Base-by-base conservation (phyloP, 2,797 vertebrate species). In the Sciurus vulgaris region DNA sequence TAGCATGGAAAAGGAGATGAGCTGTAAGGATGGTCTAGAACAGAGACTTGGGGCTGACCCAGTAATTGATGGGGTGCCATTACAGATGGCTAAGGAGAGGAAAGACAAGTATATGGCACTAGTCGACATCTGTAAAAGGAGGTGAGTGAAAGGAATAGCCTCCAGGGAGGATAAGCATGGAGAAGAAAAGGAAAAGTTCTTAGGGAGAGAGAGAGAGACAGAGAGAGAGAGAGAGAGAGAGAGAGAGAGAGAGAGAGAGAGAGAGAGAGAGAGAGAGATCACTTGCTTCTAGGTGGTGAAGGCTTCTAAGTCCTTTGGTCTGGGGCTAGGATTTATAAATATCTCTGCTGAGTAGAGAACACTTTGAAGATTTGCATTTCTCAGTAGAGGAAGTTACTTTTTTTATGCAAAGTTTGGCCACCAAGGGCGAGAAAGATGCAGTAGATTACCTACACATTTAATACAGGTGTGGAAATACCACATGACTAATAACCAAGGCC, bases 331-430 rank as follows among this genome's bases (percentile, higher is more conserved):
- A 13, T 84, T 93, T 89, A 63, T 56, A 41, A 72, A 49, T 89
- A 38, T 89, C 70, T 78, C 41, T 93, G 2, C 33, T 81, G 6
- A 24, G 69, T 17, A 65, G n/a, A 78, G 87, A 82, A 65, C 47
- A 26, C 8, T 41, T 87, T 85, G 11, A 81, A 35, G 24, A n/a
- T 70, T 82, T 87, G 47, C 44, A 67, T 77, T 94, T 96, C 74
- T 96, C 7, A 51, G 14, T 12, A 86, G 13, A 28, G 78, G 49
- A 76, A 81, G 41, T 79, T 91, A 61, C 70, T 84, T 38, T 67
- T 77, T 33, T 49, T 83, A 44, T 35, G 30, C 44, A 79, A 91
- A 94, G 18, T 38, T 61, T 86, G 51, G 41, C n/a, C 28, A 77
- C 12, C 26, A 15, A 70, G 44, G 24, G 26, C 56, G 47, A 85